phyloP scores from a whole-genome alignment of 2,888 invertebrate species.

The Pollenia amentaria region DNA sequence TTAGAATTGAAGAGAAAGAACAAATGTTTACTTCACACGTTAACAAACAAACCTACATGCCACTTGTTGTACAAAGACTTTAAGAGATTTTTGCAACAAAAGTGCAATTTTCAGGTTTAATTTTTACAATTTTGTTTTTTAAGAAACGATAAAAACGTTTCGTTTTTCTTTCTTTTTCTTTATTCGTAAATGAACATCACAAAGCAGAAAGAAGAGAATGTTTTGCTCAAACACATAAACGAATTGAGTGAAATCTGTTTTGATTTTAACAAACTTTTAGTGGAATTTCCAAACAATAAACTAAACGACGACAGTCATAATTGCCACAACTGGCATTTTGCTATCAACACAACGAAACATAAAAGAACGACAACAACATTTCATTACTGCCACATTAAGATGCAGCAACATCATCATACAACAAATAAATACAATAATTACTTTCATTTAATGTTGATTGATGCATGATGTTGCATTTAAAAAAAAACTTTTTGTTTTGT shows the following conservation, averaged over 20 bases:
- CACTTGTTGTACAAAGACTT: conserved; percentile 43
- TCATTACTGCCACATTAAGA: conserved; percentile 70
- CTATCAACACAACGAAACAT: conserved; percentile 38
- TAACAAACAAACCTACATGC: conserved; percentile 41
- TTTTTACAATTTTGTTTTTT: conserved; percentile 25
- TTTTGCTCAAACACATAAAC: conserved; percentile 1
- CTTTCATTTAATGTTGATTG: conserved; percentile 71
- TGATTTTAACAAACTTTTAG: conserved; percentile 51
- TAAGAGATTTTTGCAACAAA: conserved; percentile 51
- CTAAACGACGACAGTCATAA: conserved; percentile 55
- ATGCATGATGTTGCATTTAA: conserved; percentile 61
- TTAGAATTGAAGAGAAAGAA: conserved; percentile 64
- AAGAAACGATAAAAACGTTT: conserved; percentile 33
- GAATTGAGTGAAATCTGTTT: conserved; percentile 67
- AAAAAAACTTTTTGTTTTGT: background rate
- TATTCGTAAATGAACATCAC: conserved; percentile 20
- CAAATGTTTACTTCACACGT: conserved; percentile 67
- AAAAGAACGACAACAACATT: conserved; percentile 33
- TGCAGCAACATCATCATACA: conserved; percentile 39
- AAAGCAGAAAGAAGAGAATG: background rate
- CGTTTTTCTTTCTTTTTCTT: background rate
- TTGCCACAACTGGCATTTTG: conserved; percentile 51
- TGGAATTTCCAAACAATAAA: conserved; percentile 47
- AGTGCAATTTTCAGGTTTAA: conserved; percentile 48
- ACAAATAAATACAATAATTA: conserved; percentile 64